Percentiles rank a stretch among this genome's conserved stretches.
Evolutionary conservation across 2,113 vertebrate genomes (phyloP).

Genomic region (Nansenia antarctica): DNA sequence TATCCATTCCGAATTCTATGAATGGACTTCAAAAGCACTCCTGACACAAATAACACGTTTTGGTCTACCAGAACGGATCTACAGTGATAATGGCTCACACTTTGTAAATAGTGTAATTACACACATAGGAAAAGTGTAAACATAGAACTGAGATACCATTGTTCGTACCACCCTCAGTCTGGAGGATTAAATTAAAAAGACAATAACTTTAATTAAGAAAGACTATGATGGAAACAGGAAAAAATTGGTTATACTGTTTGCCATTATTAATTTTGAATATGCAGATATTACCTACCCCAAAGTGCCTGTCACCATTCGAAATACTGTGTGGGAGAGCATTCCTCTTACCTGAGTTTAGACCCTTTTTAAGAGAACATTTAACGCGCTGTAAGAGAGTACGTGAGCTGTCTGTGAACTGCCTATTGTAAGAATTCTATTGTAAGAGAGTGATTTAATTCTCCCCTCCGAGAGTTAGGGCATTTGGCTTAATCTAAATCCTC

Average conservation of each 20-base stretch:
- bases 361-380: neutral
- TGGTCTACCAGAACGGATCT: neutral
- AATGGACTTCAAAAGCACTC: neutral
- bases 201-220: neutral
- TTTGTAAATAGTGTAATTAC: neutral
- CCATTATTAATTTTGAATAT: neutral
- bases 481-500: too few relatives aligned
- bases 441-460: too few relatives aligned
- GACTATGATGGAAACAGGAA: neutral
- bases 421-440: too few relatives aligned
- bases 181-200: neutral
- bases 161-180: neutral
- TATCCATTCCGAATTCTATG: neutral
- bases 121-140: neutral
- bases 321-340: neutral
- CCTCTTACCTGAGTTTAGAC: neutral
- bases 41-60: neutral
- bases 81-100: constrained; percentile 5
- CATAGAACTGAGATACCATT: neutral
- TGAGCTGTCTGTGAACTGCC: too few relatives aligned
- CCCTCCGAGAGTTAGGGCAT: too few relatives aligned
- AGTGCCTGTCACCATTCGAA: neutral
- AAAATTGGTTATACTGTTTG: neutral
- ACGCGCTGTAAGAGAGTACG: too few relatives aligned
- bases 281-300: neutral